A percentile compares a stretch with the other conserved stretches of the same genome.
These are phyloP conservation scores for Cancer borealis DNA, from an alignment of 2,888 invertebrate genomes.

Conservation along the genomic window DNA sequence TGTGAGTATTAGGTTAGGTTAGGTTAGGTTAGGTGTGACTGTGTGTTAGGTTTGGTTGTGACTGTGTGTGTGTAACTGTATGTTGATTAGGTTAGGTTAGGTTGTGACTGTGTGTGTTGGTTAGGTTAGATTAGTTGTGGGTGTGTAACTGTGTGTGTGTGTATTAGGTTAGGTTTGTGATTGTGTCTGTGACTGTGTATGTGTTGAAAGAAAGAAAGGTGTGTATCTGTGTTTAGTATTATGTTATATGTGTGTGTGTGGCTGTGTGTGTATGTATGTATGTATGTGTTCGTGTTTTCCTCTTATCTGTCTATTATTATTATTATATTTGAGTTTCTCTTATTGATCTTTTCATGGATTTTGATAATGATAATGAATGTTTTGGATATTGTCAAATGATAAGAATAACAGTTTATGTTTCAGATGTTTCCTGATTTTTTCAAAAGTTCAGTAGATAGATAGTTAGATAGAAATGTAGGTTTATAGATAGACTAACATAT, in stretches of 20 bases:
- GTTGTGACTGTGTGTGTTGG: background rate
- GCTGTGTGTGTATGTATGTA: background rate
- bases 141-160: background rate
- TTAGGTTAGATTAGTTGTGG: background rate
- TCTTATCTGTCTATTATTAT: too few relatives aligned
- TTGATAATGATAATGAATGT: too few relatives aligned
- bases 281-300: background rate
- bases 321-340: too few relatives aligned
- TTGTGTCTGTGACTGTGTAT: background rate
- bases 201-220: background rate
- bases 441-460: background rate
- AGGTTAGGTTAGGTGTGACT: background rate
- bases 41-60: background rate
- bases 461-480: background rate
- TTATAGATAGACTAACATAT: background rate
- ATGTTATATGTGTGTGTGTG: background rate
- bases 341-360: too few relatives aligned
- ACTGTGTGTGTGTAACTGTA: background rate
- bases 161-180: background rate
- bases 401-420: background rate
- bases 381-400: background rate
- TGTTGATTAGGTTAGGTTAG: background rate
- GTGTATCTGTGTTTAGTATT: too few relatives aligned
- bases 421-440: background rate
- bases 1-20: constrained; percentile 83